Evolutionary conservation across 2,113 vertebrate genomes (phyloP).

Genomic region (Eptesicus fuscus): DNA sequence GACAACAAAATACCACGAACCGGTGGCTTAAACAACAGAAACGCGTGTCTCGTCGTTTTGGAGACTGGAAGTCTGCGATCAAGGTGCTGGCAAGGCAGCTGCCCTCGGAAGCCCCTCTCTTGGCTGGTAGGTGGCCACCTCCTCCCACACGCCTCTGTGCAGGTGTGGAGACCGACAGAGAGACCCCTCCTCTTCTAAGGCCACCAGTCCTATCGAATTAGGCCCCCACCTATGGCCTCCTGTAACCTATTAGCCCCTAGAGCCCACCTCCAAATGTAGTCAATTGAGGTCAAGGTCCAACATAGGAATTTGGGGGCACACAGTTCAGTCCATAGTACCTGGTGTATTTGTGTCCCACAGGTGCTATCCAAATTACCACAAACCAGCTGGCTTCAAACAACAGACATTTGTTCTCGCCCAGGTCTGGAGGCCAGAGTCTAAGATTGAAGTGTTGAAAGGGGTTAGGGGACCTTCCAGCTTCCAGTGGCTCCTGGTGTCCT

Average conservation of each 20-base stretch:
- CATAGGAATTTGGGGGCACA: background rate
- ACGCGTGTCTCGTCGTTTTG: background rate
- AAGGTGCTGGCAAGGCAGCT: background rate
- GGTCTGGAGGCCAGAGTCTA: background rate
- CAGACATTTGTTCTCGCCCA: background rate
- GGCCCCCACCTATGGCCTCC: background rate
- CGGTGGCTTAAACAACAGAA: background rate
- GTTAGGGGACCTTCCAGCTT: background rate
- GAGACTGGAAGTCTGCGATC: background rate
- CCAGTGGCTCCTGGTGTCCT: background rate
- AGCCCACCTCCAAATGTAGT: background rate
- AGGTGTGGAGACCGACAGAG: background rate
- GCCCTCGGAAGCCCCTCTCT: background rate
- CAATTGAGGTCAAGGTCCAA: background rate
- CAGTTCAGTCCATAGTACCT: background rate
- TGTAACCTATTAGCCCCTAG: background rate
- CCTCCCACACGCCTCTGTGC: background rate
- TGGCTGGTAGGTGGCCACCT: background rate
- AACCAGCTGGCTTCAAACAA: background rate
- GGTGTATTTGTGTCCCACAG: background rate
- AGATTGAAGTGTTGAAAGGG: background rate
- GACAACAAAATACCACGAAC: background rate
- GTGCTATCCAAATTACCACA: background rate
- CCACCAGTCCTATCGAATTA: background rate
- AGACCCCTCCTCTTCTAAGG: background rate